Evolutionary conservation across 2,797 vertebrate species (phyloP).

Genomic region (Ctenochaetus hawaiiensis): DNA sequence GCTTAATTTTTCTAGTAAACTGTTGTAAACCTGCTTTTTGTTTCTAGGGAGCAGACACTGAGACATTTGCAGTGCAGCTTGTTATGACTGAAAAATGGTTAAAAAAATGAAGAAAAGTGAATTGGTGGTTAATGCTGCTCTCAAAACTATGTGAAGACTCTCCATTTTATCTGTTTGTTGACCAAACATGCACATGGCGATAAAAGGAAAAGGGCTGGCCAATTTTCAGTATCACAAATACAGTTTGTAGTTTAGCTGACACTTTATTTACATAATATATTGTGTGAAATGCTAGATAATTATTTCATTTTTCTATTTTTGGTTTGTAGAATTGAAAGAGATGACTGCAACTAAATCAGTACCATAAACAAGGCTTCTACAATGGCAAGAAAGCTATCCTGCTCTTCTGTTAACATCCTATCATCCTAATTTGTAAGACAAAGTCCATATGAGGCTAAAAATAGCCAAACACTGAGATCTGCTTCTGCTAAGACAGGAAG

Average conservation of each 20-base stretch:
- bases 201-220: too few species aligned
- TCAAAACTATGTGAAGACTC: too few species aligned
- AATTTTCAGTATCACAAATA: too few species aligned
- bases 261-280: too few species aligned
- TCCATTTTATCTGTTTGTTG: too few species aligned
- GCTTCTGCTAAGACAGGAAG: conserved; percentile 5
- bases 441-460: conserved; percentile 11
- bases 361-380: conserved; percentile 4
- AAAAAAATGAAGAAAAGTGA: neutral
- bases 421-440: neutral
- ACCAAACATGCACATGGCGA: too few species aligned
- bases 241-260: too few species aligned
- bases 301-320: neutral
- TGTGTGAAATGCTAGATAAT: too few species aligned
- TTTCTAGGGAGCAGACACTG: neutral
- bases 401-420: neutral
- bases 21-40: neutral
- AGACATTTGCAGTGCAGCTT: neutral
- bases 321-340: neutral
- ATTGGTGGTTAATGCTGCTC: neutral
- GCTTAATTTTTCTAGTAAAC: too few species aligned
- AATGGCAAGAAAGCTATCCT: neutral
- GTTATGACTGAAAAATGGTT: neutral
- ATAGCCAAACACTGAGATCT: conserved; percentile 19
- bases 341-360: neutral